Percentiles rank a stretch among this genome's conserved stretches.
Evolutionary conservation across 1,140 invertebrate genomes (phyloP).

Genomic region (Leptestheria dahalacensis): DNA sequence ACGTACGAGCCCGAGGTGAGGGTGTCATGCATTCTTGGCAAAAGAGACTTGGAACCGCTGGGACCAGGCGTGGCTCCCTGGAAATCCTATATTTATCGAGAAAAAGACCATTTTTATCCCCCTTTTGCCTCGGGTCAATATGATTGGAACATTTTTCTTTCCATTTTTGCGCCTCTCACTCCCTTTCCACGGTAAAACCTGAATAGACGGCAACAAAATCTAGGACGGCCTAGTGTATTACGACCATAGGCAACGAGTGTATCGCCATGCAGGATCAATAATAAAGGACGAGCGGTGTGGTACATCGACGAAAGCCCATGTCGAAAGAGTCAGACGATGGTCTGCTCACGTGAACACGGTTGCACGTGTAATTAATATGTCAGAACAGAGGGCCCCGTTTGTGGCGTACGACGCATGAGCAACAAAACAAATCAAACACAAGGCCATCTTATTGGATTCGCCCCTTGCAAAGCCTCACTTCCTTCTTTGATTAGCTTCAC

Average conservation of each 20-base stretch:
- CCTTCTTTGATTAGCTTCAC: neutral
- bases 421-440: neutral
- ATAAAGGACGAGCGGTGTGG: too few relatives aligned
- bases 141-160: too few relatives aligned
- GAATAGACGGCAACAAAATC: too few relatives aligned
- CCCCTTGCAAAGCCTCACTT: neutral
- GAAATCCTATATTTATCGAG: neutral
- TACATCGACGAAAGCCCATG: neutral
- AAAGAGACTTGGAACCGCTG: neutral
- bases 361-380: neutral
- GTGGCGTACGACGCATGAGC: neutral
- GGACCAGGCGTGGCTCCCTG: neutral
- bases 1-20: neutral
- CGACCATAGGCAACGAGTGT: too few relatives aligned
- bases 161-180: too few relatives aligned
- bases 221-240: too few relatives aligned
- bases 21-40: neutral
- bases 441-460: neutral
- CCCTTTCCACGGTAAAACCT: too few relatives aligned
- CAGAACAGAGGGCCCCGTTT: neutral
- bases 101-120: too few relatives aligned
- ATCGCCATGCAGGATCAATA: neutral
- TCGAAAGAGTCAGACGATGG: neutral
- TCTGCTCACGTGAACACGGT: neutral
- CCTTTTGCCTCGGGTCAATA: too few relatives aligned